Conservation (phyloP, 2,888 invertebrate species). For the Eubasilissa splendida region DNA sequence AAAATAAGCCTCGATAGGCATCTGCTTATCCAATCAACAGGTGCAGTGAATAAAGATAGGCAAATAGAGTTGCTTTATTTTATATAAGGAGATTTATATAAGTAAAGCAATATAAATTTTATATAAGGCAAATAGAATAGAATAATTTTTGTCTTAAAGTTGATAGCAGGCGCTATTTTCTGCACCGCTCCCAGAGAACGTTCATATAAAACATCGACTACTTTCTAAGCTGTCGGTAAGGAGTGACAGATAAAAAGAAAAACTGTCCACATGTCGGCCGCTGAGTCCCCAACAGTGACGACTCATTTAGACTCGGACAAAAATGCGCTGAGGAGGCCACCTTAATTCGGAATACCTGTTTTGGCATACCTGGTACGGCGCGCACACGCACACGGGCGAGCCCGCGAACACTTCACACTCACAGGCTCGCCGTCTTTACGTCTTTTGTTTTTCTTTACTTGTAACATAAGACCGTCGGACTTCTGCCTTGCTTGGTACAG, state of each 20-base stretch:
- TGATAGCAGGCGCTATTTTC: too few species aligned
- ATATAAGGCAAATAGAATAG: too few species aligned
- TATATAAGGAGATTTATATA: too few species aligned
- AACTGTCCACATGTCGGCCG: not conserved
- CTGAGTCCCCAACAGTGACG: constrained; percentile 41
- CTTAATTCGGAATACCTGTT: constrained; percentile 57
- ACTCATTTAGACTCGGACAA: constrained; percentile 51
- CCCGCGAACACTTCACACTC: constrained; percentile 23
- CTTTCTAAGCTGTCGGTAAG: too few species aligned
- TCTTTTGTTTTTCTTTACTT: constrained; percentile 37
- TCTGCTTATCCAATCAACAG: too few species aligned
- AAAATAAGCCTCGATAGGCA: too few species aligned
- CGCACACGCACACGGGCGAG: constrained; percentile 25
- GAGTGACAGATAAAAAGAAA: not conserved
- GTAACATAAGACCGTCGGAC: constrained; percentile 52
- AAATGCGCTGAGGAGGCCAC: constrained; percentile 43
- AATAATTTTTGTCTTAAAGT: too few species aligned
- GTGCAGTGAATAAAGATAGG: too few species aligned
- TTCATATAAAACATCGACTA: too few species aligned
- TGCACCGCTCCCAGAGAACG: too few species aligned
- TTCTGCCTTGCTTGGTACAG: constrained; percentile 44
- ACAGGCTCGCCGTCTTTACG: not conserved
- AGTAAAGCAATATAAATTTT: too few species aligned
- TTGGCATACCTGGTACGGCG: constrained; percentile 52
- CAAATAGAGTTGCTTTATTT: too few species aligned